Conservation (phyloP, 2,888 invertebrate species). For the Stenolophus ochropezus region DNA sequence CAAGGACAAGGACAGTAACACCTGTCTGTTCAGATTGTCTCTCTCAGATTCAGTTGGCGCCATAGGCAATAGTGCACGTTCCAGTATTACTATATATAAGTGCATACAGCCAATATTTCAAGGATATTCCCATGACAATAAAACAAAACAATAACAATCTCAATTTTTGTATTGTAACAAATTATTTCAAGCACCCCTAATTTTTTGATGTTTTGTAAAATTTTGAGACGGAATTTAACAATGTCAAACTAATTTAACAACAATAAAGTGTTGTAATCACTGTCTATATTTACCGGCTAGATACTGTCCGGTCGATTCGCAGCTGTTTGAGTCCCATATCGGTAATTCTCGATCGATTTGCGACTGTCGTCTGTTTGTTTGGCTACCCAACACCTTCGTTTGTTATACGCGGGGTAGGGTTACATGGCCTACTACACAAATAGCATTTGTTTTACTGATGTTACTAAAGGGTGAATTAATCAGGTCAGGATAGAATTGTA, state of each 20-base stretch:
- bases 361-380: slow-evolving; percentile 33
- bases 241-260: slow-evolving; percentile 26
- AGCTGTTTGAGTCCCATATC: slow-evolving; percentile 32
- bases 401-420: slow-evolving; percentile 4
- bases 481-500: background rate
- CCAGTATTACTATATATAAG: too few species aligned
- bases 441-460: background rate
- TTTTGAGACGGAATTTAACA: background rate
- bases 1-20: too few species aligned
- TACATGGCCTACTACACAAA: background rate
- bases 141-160: too few species aligned
- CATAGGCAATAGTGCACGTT: too few species aligned
- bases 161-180: too few species aligned
- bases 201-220: background rate
- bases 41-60: too few species aligned
- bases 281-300: background rate
- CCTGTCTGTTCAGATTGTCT: too few species aligned
- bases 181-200: too few species aligned
- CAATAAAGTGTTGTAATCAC: background rate
- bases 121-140: too few species aligned
- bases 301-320: slow-evolving; percentile 22
- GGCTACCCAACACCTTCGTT: slow-evolving; percentile 17
- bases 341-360: slow-evolving; percentile 20
- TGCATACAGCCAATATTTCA: too few species aligned
- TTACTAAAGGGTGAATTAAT: background rate